Conservation (phyloP, 92 coral and sea anemone species). For the Pocillopora meandrina region DNA sequence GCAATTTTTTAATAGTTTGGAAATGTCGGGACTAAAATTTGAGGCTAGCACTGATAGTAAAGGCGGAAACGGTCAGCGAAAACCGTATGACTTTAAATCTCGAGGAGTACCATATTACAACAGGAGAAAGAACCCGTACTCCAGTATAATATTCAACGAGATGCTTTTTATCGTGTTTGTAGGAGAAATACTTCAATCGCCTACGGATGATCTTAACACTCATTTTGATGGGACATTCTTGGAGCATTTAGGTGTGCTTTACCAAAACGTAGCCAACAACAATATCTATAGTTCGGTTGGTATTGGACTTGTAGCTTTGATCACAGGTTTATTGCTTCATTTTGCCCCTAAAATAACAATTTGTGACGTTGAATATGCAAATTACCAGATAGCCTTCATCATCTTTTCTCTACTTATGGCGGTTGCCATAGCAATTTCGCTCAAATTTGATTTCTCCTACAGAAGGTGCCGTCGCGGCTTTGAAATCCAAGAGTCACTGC, state of each 20-base stretch:
- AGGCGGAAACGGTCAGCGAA: conserved; percentile 27
- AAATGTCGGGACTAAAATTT: conserved; percentile 59
- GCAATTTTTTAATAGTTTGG: conserved; percentile 61
- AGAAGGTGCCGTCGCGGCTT: conserved; percentile 62
- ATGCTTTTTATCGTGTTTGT: conserved; percentile 62
- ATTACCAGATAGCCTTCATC: conserved; percentile 75
- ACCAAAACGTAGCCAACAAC: conserved; percentile 69
- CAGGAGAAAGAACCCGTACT: conserved; percentile 68
- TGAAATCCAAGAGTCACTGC: conserved; percentile 62
- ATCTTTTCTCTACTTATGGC: conserved; percentile 73
- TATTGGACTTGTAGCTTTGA: conserved; percentile 67
- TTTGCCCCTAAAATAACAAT: conserved; percentile 68
- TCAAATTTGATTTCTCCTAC: conserved; percentile 66
- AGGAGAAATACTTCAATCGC: conserved; percentile 78
- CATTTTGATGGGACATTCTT: conserved; percentile 85
- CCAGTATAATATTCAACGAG: conserved; percentile 69
- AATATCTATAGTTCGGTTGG: conserved; percentile 80
- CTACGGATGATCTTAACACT: conserved; percentile 81
- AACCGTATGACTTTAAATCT: conserved; percentile 72
- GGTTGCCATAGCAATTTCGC: conserved; percentile 65
- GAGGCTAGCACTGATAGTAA: conserved; percentile 30
- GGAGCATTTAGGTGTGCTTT: conserved; percentile 82
- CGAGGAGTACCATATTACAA: conserved; percentile 64
- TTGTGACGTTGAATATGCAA: conserved; percentile 62
- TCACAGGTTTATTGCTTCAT: conserved; percentile 67